Conservation (phyloP, 2,113 vertebrate genomes). For the Halichoeres trimaculatus region DNA sequence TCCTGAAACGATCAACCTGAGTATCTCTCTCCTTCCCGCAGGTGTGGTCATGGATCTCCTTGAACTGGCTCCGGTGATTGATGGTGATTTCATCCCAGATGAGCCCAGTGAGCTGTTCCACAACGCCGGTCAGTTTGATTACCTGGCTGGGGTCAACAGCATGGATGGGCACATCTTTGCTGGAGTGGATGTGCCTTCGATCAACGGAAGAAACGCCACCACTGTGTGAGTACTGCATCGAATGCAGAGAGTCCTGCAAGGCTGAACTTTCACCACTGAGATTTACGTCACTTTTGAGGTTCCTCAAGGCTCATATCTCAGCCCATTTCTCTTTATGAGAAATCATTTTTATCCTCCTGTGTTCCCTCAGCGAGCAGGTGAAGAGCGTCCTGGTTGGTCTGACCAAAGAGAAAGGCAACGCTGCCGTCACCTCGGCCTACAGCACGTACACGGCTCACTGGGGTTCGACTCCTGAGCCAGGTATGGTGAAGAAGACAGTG, state of each 20-base stretch:
- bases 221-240: constrained; percentile 42
- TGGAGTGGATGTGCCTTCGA: constrained; percentile 78
- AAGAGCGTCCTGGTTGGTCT: constrained; percentile 77
- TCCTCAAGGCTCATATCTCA: too few species aligned
- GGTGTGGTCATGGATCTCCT: constrained; percentile 82
- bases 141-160: constrained; percentile 84
- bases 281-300: too few species aligned
- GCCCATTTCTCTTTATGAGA: too few species aligned
- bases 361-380: constrained; percentile 75
- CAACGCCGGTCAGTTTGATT: constrained; percentile 85
- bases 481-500: constrained; percentile 84
- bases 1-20: not conserved
- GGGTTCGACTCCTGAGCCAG: constrained; percentile 65
- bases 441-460: constrained; percentile 81
- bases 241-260: too few species aligned
- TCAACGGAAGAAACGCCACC: constrained; percentile 75
- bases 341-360: not conserved
- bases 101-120: constrained; percentile 81
- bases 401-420: constrained; percentile 75
- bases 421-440: constrained; percentile 67
- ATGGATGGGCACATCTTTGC: constrained; percentile 89
- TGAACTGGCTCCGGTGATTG: constrained; percentile 80
- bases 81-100: constrained; percentile 89
- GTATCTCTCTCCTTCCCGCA: constrained; percentile 40
- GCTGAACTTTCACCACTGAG: too few species aligned